Conservation (phyloP, 1,140 invertebrate genomes). For the Musca domestica region DNA sequence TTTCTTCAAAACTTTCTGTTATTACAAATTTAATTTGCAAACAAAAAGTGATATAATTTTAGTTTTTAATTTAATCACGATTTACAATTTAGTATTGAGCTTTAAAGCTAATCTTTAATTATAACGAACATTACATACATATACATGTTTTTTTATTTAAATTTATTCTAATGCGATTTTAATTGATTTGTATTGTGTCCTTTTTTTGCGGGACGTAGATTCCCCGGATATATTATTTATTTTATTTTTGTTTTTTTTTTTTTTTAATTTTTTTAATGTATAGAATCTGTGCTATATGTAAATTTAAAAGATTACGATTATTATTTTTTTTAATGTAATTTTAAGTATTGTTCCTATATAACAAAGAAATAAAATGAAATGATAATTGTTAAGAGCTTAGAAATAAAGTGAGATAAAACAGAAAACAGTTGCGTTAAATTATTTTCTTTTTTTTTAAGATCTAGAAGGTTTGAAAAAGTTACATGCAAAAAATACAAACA, state of each 20-base stretch:
- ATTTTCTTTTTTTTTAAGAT: too few species aligned
- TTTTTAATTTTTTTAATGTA: neutral
- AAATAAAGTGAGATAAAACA: neutral
- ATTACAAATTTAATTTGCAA: constrained; percentile 25
- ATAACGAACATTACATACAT: too few species aligned
- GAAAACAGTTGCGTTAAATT: too few species aligned
- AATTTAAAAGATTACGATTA: neutral
- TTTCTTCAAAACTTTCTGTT: neutral
- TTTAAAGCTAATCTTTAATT: constrained; percentile 7
- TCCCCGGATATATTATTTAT: neutral
- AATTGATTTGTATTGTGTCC: too few species aligned
- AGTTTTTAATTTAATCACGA: constrained; percentile 15
- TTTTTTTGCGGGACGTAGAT: too few species aligned
- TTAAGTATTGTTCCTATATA: constrained; percentile 20
- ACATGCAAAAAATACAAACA: too few species aligned
- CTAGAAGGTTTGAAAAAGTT: too few species aligned
- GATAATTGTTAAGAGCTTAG: constrained; percentile 12
- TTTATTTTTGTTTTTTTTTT: neutral
- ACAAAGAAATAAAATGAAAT: neutral
- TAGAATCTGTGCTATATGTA: too few species aligned
- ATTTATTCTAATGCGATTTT: too few species aligned
- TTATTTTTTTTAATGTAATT: constrained; percentile 3
- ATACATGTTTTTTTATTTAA: too few species aligned
- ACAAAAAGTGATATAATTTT: constrained; percentile 30
- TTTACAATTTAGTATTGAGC: constrained; percentile 18